A percentile compares a stretch with the other conserved stretches of the same genome.
Conservation (phyloP, 1,140 invertebrate genomes). For the Notospermus geniculatus region DNA sequence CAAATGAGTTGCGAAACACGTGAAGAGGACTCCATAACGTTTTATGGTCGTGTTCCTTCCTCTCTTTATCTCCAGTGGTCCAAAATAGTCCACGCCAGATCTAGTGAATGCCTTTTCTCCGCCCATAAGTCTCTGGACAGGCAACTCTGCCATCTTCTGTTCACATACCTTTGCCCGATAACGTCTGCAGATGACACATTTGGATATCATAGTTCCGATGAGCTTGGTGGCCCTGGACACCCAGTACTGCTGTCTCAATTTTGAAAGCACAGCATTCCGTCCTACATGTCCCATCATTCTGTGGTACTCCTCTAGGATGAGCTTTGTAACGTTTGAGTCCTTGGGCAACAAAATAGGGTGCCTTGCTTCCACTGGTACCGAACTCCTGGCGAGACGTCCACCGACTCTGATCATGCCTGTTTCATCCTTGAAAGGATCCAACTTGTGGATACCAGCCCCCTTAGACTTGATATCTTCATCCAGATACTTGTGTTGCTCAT, state of each 20-base stretch:
- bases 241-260: neutral
- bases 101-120: no score
- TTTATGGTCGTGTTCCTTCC: no score
- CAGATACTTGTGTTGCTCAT: neutral
- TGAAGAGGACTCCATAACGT: no score
- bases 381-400: neutral
- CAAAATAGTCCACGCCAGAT: no score
- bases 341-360: slow-evolving; percentile 11
- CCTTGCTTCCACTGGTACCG: neutral
- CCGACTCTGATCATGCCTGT: neutral
- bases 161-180: no score
- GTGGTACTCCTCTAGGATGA: neutral
- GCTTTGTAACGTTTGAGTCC: neutral
- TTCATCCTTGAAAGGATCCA: neutral
- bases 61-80: no score
- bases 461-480: neutral
- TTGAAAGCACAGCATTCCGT: neutral
- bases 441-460: neutral
- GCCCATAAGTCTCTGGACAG: no score
- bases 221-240: neutral
- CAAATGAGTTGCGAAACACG: slow-evolving; percentile 1
- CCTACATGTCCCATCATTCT: slow-evolving; percentile 2
- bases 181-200: no score
- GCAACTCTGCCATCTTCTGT: no score
- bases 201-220: no score